phyloP scores from a whole-genome alignment of 2,888 invertebrate species.

The Crematogaster levior region DNA sequence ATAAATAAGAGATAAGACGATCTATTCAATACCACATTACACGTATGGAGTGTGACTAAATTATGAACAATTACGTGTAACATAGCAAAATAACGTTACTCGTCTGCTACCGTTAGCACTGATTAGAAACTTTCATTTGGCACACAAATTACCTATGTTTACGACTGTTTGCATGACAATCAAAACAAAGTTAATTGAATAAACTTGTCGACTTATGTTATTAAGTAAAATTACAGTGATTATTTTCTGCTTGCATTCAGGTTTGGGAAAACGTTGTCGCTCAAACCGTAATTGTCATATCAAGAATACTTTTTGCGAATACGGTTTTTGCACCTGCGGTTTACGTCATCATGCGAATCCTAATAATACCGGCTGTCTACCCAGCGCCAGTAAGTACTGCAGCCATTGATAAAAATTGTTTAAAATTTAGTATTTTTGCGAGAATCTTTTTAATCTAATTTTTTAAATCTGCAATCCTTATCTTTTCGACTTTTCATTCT shows the following conservation, averaged over 20 bases:
- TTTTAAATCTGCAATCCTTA: background rate
- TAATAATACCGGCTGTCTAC: conserved; percentile 80
- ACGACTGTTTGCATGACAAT: background rate
- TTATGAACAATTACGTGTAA: background rate
- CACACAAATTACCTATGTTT: background rate
- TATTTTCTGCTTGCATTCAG: conserved; percentile 67
- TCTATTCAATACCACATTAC: background rate
- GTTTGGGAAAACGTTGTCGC: conserved; percentile 80
- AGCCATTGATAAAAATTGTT: background rate
- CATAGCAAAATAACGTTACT: background rate
- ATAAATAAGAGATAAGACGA: background rate
- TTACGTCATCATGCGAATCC: conserved; percentile 80
- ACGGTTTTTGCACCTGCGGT: conserved; percentile 82
- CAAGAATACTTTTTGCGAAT: conserved; percentile 80
- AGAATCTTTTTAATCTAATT: background rate
- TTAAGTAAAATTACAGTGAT: background rate
- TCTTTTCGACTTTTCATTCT: background rate
- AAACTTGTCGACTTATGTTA: background rate
- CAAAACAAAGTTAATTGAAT: background rate
- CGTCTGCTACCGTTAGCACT: background rate
- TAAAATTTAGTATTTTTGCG: background rate
- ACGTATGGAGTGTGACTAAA: background rate
- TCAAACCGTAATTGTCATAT: conserved; percentile 83
- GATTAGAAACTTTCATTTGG: background rate
- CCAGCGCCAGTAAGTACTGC: conserved; percentile 76